A percentile compares a stretch with the other conserved stretches of the same genome.
Conservation (phyloP, 2,888 invertebrate genomes). For the Calliscelio sp. region DNA sequence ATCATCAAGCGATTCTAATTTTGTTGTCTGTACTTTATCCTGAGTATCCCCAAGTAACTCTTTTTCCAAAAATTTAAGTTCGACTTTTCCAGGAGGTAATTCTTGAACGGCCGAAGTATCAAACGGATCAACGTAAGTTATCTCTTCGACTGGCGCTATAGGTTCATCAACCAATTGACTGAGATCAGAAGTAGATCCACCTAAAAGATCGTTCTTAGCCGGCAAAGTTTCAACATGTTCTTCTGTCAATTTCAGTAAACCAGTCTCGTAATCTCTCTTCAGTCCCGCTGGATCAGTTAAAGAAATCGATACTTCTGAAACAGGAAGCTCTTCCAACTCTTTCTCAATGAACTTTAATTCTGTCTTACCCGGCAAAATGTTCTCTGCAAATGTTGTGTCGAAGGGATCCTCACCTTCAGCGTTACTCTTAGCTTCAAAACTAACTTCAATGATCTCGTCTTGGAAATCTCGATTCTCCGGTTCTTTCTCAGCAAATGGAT, state of each 20-base stretch:
- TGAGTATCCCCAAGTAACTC: conserved; percentile 88
- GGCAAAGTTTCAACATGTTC: conserved; percentile 25
- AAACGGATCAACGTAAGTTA: conserved; percentile 92
- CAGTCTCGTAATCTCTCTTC: conserved; percentile 83
- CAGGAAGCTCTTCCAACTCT: conserved; percentile 88
- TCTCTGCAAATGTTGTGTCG: conserved; percentile 93
- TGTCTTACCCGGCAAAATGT: conserved; percentile 89
- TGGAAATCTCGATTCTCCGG: conserved; percentile 82
- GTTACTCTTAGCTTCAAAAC: conserved; percentile 83
- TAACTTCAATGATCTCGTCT: conserved; percentile 83
- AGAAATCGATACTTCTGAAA: conserved; percentile 87
- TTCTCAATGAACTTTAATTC: conserved; percentile 88
- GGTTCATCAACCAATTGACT: conserved; percentile 90
- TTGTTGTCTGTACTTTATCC: conserved; percentile 75
- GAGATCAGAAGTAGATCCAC: conserved; percentile 92
- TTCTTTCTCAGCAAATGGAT: conserved; percentile 86
- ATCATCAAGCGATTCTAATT: conserved; percentile 89
- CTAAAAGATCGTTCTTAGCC: conserved; percentile 89
- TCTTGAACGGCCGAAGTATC: conserved; percentile 93
- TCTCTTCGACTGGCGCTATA: conserved; percentile 88
- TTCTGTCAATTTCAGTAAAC: conserved; percentile 77
- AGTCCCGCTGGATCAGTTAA: conserved; percentile 89
- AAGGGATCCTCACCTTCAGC: conserved; percentile 92
- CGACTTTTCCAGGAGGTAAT: conserved; percentile 91
- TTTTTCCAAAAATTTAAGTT: conserved; percentile 92